Evolutionary conservation across 2,113 vertebrate species (phyloP).

Genomic region (Protomyctophum bolini): DNA sequence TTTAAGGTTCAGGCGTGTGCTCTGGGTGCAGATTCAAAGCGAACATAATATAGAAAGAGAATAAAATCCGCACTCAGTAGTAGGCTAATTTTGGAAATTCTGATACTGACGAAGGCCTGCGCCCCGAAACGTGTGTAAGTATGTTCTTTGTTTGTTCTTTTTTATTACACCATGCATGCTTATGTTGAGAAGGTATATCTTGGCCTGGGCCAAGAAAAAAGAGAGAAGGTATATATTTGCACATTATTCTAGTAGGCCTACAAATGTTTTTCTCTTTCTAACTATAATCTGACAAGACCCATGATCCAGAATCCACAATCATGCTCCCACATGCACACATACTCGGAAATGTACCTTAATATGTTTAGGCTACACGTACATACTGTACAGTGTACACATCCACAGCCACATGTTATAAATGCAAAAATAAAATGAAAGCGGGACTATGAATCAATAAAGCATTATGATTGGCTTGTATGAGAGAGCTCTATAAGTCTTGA

Average conservation of each 20-base stretch:
- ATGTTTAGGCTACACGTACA: conserved; percentile 2
- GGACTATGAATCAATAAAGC: conserved; percentile 51
- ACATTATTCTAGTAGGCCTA: not conserved
- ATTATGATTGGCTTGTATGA: conserved; percentile 34
- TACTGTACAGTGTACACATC: not conserved
- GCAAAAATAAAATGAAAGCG: conserved; percentile 37
- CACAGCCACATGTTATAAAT: not conserved
- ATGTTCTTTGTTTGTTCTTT: no score
- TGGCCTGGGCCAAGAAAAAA: no score
- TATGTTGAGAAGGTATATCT: no score
- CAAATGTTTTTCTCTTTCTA: not conserved
- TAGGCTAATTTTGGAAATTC: no score
- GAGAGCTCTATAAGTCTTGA: conserved; percentile 36
- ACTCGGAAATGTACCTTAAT: no score
- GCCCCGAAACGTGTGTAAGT: no score
- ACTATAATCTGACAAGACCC: not conserved
- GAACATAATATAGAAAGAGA: no score
- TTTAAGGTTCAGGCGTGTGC: no score
- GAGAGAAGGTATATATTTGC: not conserved
- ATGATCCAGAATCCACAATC: not conserved
- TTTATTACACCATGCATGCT: no score
- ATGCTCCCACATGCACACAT: conserved; percentile 13
- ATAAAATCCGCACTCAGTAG: no score
- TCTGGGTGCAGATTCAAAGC: no score
- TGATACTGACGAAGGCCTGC: no score